These are phyloP conservation scores for Mystacides longicornis DNA, from an alignment of 2,888 invertebrate genomes.

Conservation along the genomic window DNA sequence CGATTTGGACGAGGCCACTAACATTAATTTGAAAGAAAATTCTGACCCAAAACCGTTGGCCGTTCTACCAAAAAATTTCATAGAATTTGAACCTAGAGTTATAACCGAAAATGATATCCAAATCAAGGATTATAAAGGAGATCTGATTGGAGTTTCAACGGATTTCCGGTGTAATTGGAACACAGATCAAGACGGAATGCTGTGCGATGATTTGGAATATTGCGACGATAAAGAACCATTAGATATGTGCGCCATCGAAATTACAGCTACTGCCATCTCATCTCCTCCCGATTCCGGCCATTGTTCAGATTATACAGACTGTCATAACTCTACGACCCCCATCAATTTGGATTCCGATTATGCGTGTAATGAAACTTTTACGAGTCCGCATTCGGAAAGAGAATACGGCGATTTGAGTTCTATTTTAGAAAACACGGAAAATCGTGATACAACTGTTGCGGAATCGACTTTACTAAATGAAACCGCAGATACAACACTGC, in stretches of 20 bases:
- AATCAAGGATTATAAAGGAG: constrained; percentile 36
- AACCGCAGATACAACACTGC: neutral
- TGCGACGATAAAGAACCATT: constrained; percentile 11
- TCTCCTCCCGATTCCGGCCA: constrained; percentile 23
- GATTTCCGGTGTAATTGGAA: constrained; percentile 39
- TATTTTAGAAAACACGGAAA: neutral
- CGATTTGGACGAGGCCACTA: constrained; percentile 27
- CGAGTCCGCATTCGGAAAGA: constrained; percentile 10
- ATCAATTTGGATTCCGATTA: neutral
- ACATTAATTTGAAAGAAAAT: constrained; percentile 28
- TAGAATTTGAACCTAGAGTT: constrained; percentile 41
- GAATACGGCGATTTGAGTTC: constrained; percentile 1
- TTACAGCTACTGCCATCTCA: neutral
- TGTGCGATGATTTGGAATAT: constrained; percentile 24
- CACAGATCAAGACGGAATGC: constrained; percentile 17
- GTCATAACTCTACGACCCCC: constrained; percentile 3
- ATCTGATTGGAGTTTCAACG: constrained; percentile 36
- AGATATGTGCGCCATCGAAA: neutral
- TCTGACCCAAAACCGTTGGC: constrained; percentile 33
- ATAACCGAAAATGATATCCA: constrained; percentile 32
- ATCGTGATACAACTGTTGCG: neutral
- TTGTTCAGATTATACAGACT: constrained; percentile 15
- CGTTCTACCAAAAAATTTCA: constrained; percentile 39
- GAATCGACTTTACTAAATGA: neutral
- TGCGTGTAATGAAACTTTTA: neutral